Conservation (phyloP, 2,888 invertebrate genomes). For the Arge pagana region DNA sequence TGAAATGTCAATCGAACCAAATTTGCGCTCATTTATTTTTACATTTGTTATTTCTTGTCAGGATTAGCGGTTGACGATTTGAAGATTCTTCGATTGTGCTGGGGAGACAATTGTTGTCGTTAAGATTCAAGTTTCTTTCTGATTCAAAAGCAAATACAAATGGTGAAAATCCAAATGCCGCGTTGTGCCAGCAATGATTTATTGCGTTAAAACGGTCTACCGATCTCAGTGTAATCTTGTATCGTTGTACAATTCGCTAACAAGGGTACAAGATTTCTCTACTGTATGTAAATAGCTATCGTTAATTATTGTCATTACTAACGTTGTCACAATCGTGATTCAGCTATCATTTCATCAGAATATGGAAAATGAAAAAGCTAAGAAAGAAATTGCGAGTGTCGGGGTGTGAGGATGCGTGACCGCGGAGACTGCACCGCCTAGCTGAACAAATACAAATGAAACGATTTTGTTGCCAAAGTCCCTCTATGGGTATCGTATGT, state of each 20-base stretch:
- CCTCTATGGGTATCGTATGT: conserved; percentile 36
- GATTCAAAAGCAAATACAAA: too few relatives aligned
- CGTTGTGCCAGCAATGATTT: conserved; percentile 11
- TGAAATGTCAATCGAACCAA: too few relatives aligned
- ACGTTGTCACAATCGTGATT: conserved; percentile 27
- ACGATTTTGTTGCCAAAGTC: conserved; percentile 53
- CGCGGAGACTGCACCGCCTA: conserved; percentile 42
- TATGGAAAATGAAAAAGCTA: conserved; percentile 23
- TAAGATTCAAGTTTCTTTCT: too few relatives aligned
- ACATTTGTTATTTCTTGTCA: too few relatives aligned
- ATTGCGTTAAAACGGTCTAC: conserved; percentile 31
- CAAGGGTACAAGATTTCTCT: conserved; percentile 43
- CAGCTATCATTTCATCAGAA: conserved; percentile 29
- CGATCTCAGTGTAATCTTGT: conserved; percentile 43
- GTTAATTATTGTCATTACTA: conserved; percentile 39
- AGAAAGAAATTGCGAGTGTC: conserved; percentile 19
- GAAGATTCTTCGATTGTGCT: too few relatives aligned
- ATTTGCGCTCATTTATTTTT: too few relatives aligned
- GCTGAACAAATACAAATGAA: conserved; percentile 36
- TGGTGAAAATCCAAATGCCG: too few relatives aligned
- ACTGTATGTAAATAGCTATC: conserved; percentile 35
- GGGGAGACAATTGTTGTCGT: too few relatives aligned
- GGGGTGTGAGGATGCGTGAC: conserved; percentile 8
- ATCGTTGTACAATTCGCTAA: conserved; percentile 50
- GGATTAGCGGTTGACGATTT: too few relatives aligned